Evolutionary conservation across 2,888 invertebrate genomes (phyloP), one percentile per base, ranked within the genome.

Genomic region (Drosophila setosimentum): DNA sequence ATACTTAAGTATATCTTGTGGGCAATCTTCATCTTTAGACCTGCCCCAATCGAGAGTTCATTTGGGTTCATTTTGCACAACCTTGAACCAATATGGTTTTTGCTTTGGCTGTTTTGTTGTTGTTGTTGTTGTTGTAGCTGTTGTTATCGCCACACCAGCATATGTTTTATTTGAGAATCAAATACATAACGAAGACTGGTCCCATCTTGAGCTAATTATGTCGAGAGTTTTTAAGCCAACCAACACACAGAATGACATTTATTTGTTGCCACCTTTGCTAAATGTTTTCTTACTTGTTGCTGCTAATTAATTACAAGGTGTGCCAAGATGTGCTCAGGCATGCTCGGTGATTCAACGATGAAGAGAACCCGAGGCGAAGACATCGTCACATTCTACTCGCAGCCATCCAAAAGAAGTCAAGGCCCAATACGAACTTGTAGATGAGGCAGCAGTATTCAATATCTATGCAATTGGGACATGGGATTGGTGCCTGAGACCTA

Each of bases 221-320:
- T 64, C 40, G 33, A 59, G 59, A 57, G 66, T 62, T 58, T 65
- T n/a, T 65, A 37, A 69, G 65, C 61, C 6, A 48, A 48, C 72
- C 59, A 1, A 35, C 18, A 66, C 70, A 76, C 81, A 84, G 73
- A 79, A 58, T 69, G 61, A 57, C 57, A 69, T 53, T 60, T 45
- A 53, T 60, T 76, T 76, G 73, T 73, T 61, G 66, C 69, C 67
- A 64, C 60, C 63, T 68, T 55, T 37, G 62, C 60, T 49, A 60
- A 48, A 55, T 55, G 32, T 42, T 59, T 32, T 21, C 32, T 37
- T 64, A 70, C 53, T 63, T 49, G 75, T 48, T 67, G 74, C 59
- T 51, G 66, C 78, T 89, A 89, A 85, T 85, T 85, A 89, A 85
- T 87, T 89, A 69, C 53, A 67, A 85, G 89, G 85, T 82, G 87